Percentiles rank a stretch among this genome's conserved stretches.
These are phyloP conservation scores for Alca torda DNA, from an alignment of 2,797 vertebrate species.

Conservation along the genomic window DNA sequence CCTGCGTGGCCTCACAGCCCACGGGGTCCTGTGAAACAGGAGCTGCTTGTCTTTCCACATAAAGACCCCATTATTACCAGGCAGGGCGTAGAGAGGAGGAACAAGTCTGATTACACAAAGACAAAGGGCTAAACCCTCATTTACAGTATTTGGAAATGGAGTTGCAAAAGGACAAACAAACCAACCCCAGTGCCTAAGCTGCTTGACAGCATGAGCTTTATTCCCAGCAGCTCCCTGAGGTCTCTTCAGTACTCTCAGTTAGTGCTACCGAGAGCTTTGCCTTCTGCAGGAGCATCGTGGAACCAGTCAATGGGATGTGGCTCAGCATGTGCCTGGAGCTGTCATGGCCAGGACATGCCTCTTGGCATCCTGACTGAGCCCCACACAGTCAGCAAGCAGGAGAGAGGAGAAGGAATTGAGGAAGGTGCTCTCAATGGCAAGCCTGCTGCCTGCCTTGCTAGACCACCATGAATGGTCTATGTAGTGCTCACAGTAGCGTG, in stretches of 20 bases:
- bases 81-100: not conserved
- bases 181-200: not conserved
- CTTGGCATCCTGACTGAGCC: not conserved
- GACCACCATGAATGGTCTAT: not conserved
- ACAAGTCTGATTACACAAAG: not conserved
- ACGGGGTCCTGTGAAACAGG: not conserved
- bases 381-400: not conserved
- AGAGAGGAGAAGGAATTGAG: not conserved
- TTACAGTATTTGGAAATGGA: not conserved
- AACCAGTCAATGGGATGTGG: not conserved
- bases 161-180: constrained; percentile 3
- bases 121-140: not conserved
- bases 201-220: not conserved
- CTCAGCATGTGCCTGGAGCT: not conserved
- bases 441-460: not conserved
- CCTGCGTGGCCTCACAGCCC: not conserved
- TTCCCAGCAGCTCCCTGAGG: not conserved
- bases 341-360: not conserved
- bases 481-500: fast-evolving
- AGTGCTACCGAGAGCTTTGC: not conserved
- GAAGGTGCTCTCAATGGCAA: not conserved
- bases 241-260: not conserved
- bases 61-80: not conserved
- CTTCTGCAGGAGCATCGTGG: not conserved
- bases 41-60: not conserved